phyloP scores from a whole-genome alignment of 2,888 invertebrate species.

The Drosophila formosana region DNA sequence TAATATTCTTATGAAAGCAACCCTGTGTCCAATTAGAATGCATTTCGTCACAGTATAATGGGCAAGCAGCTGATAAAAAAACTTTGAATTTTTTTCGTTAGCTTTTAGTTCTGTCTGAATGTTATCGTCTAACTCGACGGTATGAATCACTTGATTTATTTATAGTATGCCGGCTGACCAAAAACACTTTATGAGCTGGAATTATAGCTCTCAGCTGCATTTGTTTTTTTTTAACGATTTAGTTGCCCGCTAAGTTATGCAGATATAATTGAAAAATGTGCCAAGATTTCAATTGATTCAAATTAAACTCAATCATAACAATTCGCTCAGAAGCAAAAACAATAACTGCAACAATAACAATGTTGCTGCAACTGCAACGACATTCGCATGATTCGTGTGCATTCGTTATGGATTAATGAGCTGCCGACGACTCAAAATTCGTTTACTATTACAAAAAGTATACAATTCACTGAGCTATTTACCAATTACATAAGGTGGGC shows the following conservation, averaged over 20 bases:
- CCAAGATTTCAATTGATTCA: constrained; percentile 54
- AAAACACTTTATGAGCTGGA: constrained; percentile 7
- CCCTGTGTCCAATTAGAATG: too few relatives aligned
- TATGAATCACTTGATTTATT: constrained; percentile 29
- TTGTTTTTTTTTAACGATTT: constrained; percentile 6
- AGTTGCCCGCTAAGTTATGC: constrained; percentile 19
- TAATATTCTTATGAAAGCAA: too few relatives aligned
- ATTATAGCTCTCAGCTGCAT: constrained; percentile 1
- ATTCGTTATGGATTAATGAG: constrained; percentile 13
- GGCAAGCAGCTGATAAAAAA: too few relatives aligned
- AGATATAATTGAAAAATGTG: constrained; percentile 36
- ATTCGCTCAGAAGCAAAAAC: constrained; percentile 1
- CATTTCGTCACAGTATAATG: too few relatives aligned
- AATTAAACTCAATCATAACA: constrained; percentile 56
- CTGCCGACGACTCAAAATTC: background rate
- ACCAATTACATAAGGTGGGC: background rate
- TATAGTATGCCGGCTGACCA: constrained; percentile 20
- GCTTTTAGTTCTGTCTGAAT: background rate
- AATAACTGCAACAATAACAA: background rate
- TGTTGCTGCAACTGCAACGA: background rate
- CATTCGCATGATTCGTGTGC: background rate
- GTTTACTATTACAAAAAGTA: background rate
- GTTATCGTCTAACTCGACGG: constrained; percentile 2
- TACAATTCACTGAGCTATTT: too few relatives aligned
- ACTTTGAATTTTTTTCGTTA: too few relatives aligned